phyloP scores from a whole-genome alignment of 2,113 vertebrate species.

The Aldabrachelys gigantea region DNA sequence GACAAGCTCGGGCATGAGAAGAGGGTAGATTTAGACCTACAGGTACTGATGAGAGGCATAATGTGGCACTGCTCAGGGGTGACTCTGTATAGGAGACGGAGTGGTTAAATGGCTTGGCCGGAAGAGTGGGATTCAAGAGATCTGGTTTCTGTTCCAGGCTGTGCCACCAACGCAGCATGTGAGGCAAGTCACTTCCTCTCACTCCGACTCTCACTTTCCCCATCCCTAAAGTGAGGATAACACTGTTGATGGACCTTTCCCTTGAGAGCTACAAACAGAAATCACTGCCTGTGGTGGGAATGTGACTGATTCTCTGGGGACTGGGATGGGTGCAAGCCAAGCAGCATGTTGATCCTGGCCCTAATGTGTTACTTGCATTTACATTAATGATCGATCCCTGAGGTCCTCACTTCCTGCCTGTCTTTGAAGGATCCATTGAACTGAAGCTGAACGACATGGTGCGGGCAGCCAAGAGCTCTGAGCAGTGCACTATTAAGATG shows the following conservation, averaged over 20 bases:
- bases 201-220: background rate
- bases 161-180: background rate
- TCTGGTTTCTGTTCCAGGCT: background rate
- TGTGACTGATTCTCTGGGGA: fast-evolving
- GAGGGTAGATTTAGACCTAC: background rate
- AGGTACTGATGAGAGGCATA: no score
- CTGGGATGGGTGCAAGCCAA: background rate
- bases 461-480: slow-evolving; percentile 80
- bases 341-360: fast-evolving
- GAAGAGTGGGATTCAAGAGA: fast-evolving
- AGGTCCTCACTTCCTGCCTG: background rate
- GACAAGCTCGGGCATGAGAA: background rate
- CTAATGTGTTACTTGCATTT: background rate
- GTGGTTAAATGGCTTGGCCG: background rate
- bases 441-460: slow-evolving; percentile 91
- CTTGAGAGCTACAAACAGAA: background rate
- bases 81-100: background rate
- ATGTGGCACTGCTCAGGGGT: background rate
- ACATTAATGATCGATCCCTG: background rate
- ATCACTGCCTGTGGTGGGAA: fast-evolving
- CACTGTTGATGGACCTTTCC: background rate
- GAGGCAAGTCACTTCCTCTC: background rate
- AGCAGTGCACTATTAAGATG: slow-evolving; percentile 87
- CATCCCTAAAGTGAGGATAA: background rate
- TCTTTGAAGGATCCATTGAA: slow-evolving; percentile 86